These are phyloP conservation scores for Platichthys stellatus DNA, from an alignment of 2,113 vertebrate species.

Conservation along the genomic window DNA sequence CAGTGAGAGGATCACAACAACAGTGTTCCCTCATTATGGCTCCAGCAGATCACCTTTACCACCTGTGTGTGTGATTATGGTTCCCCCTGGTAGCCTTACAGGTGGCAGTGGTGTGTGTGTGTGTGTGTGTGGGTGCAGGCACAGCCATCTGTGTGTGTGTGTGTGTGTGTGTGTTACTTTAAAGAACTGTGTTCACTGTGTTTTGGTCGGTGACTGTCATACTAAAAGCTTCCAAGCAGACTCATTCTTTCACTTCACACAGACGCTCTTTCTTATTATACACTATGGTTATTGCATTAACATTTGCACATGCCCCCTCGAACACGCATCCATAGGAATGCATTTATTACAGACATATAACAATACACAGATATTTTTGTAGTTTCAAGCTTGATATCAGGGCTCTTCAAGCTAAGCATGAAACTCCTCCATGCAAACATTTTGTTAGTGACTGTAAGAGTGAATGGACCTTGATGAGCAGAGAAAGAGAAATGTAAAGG, in stretches of 20 bases:
- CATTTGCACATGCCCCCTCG: too few relatives aligned
- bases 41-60: conserved; percentile 68
- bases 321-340: too few relatives aligned
- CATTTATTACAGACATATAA: not conserved
- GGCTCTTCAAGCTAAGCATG: not conserved
- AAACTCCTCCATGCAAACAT: not conserved
- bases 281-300: too few relatives aligned
- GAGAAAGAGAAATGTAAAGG: not conserved
- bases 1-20: conserved; percentile 74
- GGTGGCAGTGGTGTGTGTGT: conserved; percentile 36
- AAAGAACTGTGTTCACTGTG: conserved; percentile 28
- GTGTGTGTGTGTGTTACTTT: conserved; percentile 5
- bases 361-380: not conserved
- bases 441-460: not conserved
- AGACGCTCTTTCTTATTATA: not conserved
- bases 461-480: not conserved
- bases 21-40: conserved; percentile 75
- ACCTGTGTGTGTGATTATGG: conserved; percentile 61
- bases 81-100: conserved; percentile 36
- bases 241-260: not conserved
- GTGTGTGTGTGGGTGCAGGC: conserved; percentile 38
- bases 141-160: conserved; percentile 18
- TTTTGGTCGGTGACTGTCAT: conserved; percentile 5
- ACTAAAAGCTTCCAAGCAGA: not conserved
- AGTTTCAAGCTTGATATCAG: not conserved